Conservation (phyloP, 2,113 vertebrate species). For the Penelope pileata region DNA sequence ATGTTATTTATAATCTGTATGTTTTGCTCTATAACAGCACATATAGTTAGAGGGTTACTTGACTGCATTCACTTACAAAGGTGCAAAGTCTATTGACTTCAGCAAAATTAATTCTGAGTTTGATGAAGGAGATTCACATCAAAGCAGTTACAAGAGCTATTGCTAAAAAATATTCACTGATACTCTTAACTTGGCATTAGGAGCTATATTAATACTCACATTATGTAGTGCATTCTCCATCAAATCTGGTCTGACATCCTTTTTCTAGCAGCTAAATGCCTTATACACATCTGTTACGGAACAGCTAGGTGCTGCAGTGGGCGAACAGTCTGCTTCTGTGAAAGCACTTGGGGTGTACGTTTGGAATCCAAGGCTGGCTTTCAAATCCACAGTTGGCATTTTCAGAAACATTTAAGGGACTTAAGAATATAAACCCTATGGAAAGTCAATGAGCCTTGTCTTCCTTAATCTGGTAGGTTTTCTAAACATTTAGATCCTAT, state of each 20-base stretch:
- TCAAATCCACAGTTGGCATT: background rate
- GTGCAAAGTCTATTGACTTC: slow-evolving; percentile 27
- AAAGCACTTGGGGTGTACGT: background rate
- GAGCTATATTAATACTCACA: slow-evolving; percentile 7
- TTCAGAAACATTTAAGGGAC: slow-evolving; percentile 26
- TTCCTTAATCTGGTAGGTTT: background rate
- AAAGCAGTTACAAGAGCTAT: slow-evolving; percentile 27
- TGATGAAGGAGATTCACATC: slow-evolving; percentile 57
- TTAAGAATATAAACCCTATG: background rate
- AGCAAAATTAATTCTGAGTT: slow-evolving; percentile 54
- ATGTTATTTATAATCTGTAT: slow-evolving; percentile 70
- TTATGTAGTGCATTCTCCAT: background rate
- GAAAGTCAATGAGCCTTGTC: background rate
- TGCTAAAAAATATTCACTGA: slow-evolving; percentile 6
- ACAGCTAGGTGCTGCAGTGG: background rate
- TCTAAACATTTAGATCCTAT: background rate
- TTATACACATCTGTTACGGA: background rate
- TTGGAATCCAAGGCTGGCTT: background rate
- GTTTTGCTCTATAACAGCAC: slow-evolving; percentile 44
- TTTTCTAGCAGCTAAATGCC: background rate
- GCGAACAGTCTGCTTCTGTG: background rate
- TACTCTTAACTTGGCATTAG: slow-evolving; percentile 32
- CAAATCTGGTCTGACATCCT: background rate
- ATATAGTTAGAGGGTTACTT: slow-evolving; percentile 26
- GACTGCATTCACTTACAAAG: slow-evolving; percentile 32